Conservation (phyloP, 2,797 vertebrate species). For the Sebastes itinus region DNA sequence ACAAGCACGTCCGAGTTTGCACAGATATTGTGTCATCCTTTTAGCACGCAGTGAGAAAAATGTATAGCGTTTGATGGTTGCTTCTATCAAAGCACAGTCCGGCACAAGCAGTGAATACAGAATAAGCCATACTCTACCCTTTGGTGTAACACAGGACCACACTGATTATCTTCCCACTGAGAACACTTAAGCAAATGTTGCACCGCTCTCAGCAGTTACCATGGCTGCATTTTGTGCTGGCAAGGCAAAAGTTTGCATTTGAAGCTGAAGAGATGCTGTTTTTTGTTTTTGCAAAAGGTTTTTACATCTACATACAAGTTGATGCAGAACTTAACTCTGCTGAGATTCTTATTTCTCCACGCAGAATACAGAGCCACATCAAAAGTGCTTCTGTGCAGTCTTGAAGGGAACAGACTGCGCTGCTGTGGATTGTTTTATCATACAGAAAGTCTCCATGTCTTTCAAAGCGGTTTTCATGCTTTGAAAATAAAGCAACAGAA, state of each 20-base stretch:
- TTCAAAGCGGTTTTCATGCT: background rate
- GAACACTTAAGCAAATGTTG: constrained; percentile 28
- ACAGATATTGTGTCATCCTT: background rate
- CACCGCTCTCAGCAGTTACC: constrained; percentile 25
- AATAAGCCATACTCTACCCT: background rate
- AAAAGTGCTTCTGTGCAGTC: background rate
- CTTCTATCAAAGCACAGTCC: background rate
- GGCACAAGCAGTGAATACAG: background rate
- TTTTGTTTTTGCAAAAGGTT: background rate
- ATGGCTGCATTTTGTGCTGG: constrained; percentile 28
- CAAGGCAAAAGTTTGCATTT: constrained; percentile 2
- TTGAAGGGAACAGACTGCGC: background rate
- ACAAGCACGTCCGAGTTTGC: background rate
- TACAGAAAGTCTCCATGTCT: background rate
- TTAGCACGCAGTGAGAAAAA: background rate
- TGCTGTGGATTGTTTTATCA: background rate
- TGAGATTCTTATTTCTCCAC: background rate
- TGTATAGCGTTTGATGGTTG: background rate
- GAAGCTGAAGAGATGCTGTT: constrained; percentile 13
- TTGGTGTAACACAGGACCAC: constrained; percentile 6
- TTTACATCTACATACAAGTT: background rate
- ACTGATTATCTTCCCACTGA: constrained; percentile 10
- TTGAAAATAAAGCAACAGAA: constrained; percentile 1
- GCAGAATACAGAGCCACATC: background rate
- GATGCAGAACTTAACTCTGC: background rate